These are phyloP conservation scores for Tachystola acroxantha DNA, from an alignment of 2,888 invertebrate species.

Conservation along the genomic window DNA sequence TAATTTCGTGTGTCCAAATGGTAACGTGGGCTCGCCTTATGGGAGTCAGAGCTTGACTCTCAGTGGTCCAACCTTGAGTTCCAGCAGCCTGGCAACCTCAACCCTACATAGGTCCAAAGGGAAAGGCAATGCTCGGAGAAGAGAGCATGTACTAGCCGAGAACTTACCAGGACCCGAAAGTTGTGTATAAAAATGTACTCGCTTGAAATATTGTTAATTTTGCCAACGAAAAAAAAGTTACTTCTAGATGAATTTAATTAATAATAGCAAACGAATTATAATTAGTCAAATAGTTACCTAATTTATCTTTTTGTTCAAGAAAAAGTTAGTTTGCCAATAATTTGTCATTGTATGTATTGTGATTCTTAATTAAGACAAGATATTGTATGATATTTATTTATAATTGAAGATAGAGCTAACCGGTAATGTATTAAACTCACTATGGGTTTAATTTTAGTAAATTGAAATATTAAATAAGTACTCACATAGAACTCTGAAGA, in stretches of 20 bases:
- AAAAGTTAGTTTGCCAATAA: background rate
- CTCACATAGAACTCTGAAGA: no score
- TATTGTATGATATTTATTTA: no score
- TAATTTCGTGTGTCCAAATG: slow-evolving; percentile 70
- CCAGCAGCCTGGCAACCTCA: slow-evolving; percentile 63
- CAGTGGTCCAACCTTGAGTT: slow-evolving; percentile 66
- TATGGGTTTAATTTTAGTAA: no score
- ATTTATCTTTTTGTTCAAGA: no score
- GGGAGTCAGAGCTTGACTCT: slow-evolving; percentile 59
- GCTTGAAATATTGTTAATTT: no score
- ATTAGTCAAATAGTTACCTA: no score
- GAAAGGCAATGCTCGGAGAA: slow-evolving; percentile 72
- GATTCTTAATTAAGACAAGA: background rate
- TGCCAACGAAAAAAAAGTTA: background rate
- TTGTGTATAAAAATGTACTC: slow-evolving; percentile 89
- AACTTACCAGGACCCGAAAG: slow-evolving; percentile 93
- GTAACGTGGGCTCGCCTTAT: slow-evolving; percentile 58
- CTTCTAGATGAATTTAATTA: background rate
- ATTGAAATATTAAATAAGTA: no score
- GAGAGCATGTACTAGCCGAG: slow-evolving; percentile 89
- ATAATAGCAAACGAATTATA: background rate
- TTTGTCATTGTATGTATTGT: background rate
- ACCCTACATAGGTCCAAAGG: slow-evolving; percentile 73
- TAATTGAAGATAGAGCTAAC: no score
- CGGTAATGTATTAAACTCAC: no score